A percentile compares a stretch with the other conserved stretches of the same genome.
Conservation (phyloP, 64 coral and sea anemone genomes). For the Platygyra sinensis region DNA sequence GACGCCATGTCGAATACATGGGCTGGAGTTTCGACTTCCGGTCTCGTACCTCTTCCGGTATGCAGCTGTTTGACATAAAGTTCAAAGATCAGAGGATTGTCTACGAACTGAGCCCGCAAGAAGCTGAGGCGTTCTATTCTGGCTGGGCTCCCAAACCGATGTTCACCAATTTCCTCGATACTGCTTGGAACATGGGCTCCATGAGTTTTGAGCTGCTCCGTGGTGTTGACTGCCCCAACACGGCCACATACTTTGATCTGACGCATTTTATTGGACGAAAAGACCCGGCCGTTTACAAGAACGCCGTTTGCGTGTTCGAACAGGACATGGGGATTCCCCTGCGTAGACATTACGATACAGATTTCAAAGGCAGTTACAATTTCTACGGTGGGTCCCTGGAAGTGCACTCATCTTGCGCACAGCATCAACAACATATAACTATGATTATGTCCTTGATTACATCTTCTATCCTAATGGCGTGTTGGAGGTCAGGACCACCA, state of each 20-base stretch:
- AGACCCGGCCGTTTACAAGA: constrained; percentile 29
- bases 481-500: constrained; percentile 36
- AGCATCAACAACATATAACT: constrained; percentile 51
- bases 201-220: constrained; percentile 65
- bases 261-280: constrained; percentile 59
- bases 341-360: constrained; percentile 60
- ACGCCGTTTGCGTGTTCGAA: constrained; percentile 77
- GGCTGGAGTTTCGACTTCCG: constrained; percentile 75
- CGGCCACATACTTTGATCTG: constrained; percentile 67
- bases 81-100: constrained; percentile 69
- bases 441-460: constrained; percentile 66
- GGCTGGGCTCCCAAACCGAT: constrained; percentile 56
- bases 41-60: constrained; percentile 45
- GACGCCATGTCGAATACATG: constrained; percentile 76
- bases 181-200: constrained; percentile 59
- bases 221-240: constrained; percentile 68
- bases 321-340: constrained; percentile 67
- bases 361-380: constrained; percentile 48
- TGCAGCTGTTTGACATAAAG: constrained; percentile 72
- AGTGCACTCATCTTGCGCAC: constrained; percentile 42
- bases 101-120: constrained; percentile 74
- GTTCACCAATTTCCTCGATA: constrained; percentile 57
- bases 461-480: constrained; percentile 64
- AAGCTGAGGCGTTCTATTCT: constrained; percentile 58
- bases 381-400: constrained; percentile 59